Evolutionary conservation across 2,113 vertebrate genomes (phyloP).

Genomic region (Daubentonia madagascariensis): DNA sequence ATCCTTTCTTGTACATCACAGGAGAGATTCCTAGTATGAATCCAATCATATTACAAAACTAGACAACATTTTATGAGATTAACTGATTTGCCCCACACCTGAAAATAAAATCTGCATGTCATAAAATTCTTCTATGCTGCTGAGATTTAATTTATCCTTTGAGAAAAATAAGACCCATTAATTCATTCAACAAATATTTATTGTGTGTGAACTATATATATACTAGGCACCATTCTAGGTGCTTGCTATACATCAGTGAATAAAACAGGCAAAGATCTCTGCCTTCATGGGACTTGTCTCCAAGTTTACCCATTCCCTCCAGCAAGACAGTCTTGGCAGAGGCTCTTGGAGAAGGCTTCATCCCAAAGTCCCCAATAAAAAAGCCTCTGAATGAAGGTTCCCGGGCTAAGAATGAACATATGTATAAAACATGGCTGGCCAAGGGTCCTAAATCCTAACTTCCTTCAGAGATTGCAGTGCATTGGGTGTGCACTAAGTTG

Average conservation of each 20-base stretch:
- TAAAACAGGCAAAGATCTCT: background rate
- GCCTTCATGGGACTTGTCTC: background rate
- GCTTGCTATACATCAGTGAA: background rate
- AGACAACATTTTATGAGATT: background rate
- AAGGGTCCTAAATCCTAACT: background rate
- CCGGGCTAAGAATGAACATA: background rate
- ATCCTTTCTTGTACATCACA: background rate
- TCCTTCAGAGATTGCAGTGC: background rate
- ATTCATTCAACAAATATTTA: background rate
- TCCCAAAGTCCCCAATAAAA: background rate
- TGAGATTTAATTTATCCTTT: slow-evolving; percentile 23
- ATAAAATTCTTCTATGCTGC: background rate
- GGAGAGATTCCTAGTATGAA: background rate
- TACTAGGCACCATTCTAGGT: background rate
- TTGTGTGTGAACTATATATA: background rate
- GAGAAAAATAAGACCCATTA: slow-evolving; percentile 20
- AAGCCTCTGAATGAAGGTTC: background rate
- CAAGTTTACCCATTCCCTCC: background rate
- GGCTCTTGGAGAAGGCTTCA: background rate
- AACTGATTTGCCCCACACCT: background rate
- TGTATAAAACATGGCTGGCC: background rate
- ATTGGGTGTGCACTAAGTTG: background rate
- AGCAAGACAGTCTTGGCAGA: background rate
- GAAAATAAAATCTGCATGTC: background rate
- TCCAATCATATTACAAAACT: background rate